These are phyloP conservation scores for Diorhabda carinulata DNA, from an alignment of 1,140 invertebrate species.

Conservation along the genomic window DNA sequence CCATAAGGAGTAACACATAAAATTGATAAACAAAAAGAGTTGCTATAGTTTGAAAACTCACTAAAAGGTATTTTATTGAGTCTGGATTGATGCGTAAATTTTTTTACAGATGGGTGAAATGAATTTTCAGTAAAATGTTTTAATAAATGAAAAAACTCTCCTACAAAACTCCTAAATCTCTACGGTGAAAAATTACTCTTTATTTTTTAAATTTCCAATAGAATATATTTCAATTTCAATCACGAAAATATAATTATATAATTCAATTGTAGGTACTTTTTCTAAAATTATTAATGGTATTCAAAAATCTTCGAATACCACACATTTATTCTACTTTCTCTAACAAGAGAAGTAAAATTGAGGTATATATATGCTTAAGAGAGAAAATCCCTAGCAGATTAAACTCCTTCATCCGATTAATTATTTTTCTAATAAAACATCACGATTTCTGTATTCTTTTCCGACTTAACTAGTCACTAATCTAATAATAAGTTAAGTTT, in stretches of 20 bases:
- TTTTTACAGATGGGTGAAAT: background rate
- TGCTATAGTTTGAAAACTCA: no score
- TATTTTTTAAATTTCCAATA: constrained; percentile 21
- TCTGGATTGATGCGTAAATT: no score
- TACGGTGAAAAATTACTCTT: constrained; percentile 21
- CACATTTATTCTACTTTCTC: constrained; percentile 16
- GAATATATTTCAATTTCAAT: constrained; percentile 25
- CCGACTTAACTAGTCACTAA: constrained; percentile 30
- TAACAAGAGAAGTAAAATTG: constrained; percentile 28
- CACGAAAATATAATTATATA: constrained; percentile 35
- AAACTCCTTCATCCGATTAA: background rate
- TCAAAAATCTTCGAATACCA: constrained; percentile 34
- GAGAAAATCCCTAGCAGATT: constrained; percentile 15
- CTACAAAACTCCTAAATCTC: constrained; percentile 8
- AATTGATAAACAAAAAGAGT: no score
- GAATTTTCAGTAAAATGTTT: background rate
- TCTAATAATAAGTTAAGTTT: constrained; percentile 34
- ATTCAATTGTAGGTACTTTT: constrained; percentile 22
- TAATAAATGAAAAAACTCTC: background rate
- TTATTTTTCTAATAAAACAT: constrained; percentile 25
- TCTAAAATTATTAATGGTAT: constrained; percentile 25
- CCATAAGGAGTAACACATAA: no score
- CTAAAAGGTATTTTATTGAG: no score
- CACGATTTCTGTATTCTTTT: constrained; percentile 31
- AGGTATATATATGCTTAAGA: constrained; percentile 26